These are phyloP conservation scores for Microctonus hyperodae DNA, from an alignment of 2,888 invertebrate species.

Conservation along the genomic window DNA sequence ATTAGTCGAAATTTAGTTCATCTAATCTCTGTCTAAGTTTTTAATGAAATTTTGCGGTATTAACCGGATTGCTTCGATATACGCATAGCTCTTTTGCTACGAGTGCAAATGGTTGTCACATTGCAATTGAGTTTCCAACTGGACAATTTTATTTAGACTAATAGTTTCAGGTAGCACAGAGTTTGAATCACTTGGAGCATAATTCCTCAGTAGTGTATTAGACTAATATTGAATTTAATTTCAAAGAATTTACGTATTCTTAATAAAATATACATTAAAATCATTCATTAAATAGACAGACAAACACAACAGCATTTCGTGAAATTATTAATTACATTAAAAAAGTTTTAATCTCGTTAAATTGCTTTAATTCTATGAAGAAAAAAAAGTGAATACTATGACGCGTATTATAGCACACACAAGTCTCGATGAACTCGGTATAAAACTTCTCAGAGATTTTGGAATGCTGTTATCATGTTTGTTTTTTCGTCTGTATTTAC, in stretches of 20 bases:
- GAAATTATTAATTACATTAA: neutral
- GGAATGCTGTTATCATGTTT: slow-evolving; percentile 18
- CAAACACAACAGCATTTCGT: neutral
- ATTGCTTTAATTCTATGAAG: slow-evolving; percentile 9
- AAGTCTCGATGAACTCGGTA: neutral
- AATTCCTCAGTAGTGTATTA: neutral
- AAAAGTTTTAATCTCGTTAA: slow-evolving; percentile 1
- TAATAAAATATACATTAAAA: neutral
- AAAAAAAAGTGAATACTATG: neutral
- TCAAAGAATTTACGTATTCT: neutral
- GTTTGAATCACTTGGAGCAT: neutral
- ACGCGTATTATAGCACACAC: neutral
- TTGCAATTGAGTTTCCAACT: slow-evolving; percentile 21
- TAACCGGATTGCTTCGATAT: slow-evolving; percentile 20
- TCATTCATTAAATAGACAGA: neutral
- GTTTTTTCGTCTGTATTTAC: slow-evolving; percentile 19
- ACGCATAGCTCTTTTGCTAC: neutral
- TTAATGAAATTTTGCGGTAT: slow-evolving; percentile 35
- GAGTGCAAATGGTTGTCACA: slow-evolving; percentile 24
- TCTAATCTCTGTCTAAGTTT: slow-evolving; percentile 42
- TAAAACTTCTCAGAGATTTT: slow-evolving; percentile 9
- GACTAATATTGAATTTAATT: neutral
- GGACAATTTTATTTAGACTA: slow-evolving; percentile 17
- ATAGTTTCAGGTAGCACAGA: neutral
- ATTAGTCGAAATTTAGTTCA: slow-evolving; percentile 45